phyloP scores from a whole-genome alignment of 1,140 invertebrate species.

The Drosophila varians region DNA sequence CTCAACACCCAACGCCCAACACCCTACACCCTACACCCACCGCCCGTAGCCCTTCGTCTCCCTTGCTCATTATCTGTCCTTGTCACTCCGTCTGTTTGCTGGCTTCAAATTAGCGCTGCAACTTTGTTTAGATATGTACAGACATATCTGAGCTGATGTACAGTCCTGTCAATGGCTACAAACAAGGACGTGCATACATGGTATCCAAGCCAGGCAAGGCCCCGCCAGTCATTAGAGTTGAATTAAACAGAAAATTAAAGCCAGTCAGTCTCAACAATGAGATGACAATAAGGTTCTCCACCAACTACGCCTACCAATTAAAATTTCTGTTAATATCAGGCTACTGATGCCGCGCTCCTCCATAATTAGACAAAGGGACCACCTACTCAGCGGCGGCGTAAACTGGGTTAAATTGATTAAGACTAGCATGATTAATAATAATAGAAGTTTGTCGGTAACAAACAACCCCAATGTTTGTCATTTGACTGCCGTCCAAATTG shows the following conservation, averaged over 20 bases:
- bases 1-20: too few relatives aligned
- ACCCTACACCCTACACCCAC: too few relatives aligned
- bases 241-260: too few relatives aligned
- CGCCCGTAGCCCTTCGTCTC: too few relatives aligned
- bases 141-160: conserved; percentile 23
- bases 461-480: conserved; percentile 28
- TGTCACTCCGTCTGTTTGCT: conserved; percentile 16
- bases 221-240: neutral
- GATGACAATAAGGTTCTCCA: neutral
- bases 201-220: neutral
- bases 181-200: neutral
- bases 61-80: conserved; percentile 14
- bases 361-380: conserved; percentile 22
- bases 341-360: neutral
- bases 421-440: conserved; percentile 48
- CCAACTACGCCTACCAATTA: neutral
- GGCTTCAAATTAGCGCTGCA: conserved; percentile 71
- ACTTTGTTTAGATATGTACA: conserved; percentile 53
- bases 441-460: conserved; percentile 5
- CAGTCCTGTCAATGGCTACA: conserved; percentile 15
- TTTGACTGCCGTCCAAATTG: conserved; percentile 40
- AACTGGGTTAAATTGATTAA: conserved; percentile 76
- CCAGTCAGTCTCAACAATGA: neutral
- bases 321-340: neutral
- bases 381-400: conserved; percentile 10